Conservation (phyloP, 2,113 vertebrate genomes). For the Orcinus orca region DNA sequence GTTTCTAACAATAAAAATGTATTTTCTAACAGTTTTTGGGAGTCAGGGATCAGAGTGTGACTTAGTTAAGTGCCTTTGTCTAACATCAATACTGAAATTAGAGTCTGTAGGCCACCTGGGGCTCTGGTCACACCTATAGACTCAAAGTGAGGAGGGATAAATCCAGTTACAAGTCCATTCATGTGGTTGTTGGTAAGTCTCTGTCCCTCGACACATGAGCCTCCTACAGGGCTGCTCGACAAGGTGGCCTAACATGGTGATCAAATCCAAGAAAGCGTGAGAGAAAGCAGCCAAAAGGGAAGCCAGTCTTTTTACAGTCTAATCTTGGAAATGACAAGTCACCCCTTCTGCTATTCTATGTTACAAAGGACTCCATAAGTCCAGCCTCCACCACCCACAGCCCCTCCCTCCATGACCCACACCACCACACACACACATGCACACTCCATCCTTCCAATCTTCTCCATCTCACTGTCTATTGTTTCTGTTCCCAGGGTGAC, state of each 20-base stretch:
- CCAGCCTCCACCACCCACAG: neutral
- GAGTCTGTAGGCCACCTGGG: too few species aligned
- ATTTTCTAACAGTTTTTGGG: neutral
- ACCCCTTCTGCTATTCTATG: neutral
- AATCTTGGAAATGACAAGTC: neutral
- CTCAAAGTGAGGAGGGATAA: neutral
- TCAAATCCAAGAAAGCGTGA: neutral
- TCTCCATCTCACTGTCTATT: neutral
- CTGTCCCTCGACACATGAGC: neutral
- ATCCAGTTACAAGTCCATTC: neutral
- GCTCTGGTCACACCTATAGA: too few species aligned
- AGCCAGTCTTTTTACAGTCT: neutral
- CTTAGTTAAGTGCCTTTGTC: too few species aligned
- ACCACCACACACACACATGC: neutral
- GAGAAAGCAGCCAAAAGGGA: neutral
- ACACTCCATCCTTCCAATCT: rapidly evolving
- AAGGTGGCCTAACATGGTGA: neutral
- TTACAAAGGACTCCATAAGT: rapidly evolving
- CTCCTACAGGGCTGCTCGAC: neutral
- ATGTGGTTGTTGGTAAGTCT: rapidly evolving
- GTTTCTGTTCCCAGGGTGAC: neutral
- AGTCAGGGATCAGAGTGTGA: too few species aligned
- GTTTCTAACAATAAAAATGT: too few species aligned
- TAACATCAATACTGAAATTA: too few species aligned
- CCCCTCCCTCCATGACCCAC: rapidly evolving